phyloP scores from a whole-genome alignment of 2,888 invertebrate species.

The Drymonia ruficornis region DNA sequence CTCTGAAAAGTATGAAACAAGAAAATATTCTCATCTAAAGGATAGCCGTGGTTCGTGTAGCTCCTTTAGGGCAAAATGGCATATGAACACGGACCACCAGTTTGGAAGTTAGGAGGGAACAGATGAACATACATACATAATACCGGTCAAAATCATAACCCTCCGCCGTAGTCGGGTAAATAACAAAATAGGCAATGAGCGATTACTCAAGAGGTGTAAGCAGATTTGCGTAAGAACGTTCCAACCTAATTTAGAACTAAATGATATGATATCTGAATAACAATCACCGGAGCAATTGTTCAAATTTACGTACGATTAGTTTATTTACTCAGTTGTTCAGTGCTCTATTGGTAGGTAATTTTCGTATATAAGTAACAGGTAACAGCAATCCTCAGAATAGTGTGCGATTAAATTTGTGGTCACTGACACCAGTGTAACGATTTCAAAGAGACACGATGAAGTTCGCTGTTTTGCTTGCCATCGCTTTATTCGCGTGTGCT shows the following conservation, averaged over 20 bases:
- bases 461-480: slow-evolving; percentile 16
- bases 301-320: slow-evolving; percentile 14
- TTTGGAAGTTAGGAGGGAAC: too few species aligned
- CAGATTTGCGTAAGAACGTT: background rate
- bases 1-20: too few species aligned
- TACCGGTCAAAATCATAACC: too few species aligned
- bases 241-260: too few species aligned
- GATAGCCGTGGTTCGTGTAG: too few species aligned
- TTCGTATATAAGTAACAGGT: slow-evolving; percentile 30
- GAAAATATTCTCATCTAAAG: too few species aligned
- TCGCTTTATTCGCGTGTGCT: slow-evolving; percentile 17
- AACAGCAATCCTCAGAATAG: slow-evolving; percentile 8
- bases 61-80: too few species aligned
- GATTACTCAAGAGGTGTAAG: slow-evolving; percentile 13
- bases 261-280: slow-evolving; percentile 9
- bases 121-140: too few species aligned
- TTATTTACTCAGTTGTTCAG: slow-evolving; percentile 13
- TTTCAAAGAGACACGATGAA: slow-evolving; percentile 27
- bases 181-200: slow-evolving; percentile 11
- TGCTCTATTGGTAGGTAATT: slow-evolving; percentile 1
- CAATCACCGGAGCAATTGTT: slow-evolving; percentile 20
- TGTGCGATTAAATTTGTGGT: slow-evolving; percentile 8
- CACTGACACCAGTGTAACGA: slow-evolving; percentile 2
- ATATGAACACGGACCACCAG: too few species aligned
- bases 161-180: background rate